Base-by-base conservation (phyloP, 2,113 vertebrate species). In the Cyphomyrus plagiostoma region DNA sequence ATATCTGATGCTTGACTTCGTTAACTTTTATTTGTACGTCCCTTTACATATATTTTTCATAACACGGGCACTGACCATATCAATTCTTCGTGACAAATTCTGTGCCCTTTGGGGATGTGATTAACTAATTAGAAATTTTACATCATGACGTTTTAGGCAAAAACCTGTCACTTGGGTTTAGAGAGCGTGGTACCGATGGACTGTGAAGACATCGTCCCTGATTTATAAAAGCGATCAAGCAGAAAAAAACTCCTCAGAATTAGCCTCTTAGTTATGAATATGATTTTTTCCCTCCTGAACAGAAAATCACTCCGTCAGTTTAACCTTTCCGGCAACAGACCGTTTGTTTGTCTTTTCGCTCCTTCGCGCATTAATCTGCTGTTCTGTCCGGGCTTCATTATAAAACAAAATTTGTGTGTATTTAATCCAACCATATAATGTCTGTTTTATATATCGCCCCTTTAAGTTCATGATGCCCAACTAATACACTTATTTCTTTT, bases 121-220 rank as follows among this genome's bases (percentile, higher is more conserved):
- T 84, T 84, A 86, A 86, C 85, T 86, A 53, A 86, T 86, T 86
- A 53, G 85, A 86, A 52, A 52, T 86, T 86, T 86, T 86, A 86
- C 85, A 86, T 86, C 46, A 53, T 86, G 85, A 62, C 87, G 52
- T 58, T 62, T 49, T 56, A 58, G 52, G 17, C 53, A 39, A 56
- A 58, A 42, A 21, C 30, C 53, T 88, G 50, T 88, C 86, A 86
- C 48, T 97, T 97, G 97, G 96, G 97, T 97, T 97, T 96, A 97
- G 96, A 96, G 96, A 97, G 97, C 97, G 96, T 96, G 95, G 96
- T 96, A 95, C 94, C 95, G 96, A 94, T 97, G 96, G 97, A 97
- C 97, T 97, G 97, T 97, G 96, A 97, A 97, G 96, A 96, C 97
- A 97, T 96, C 95, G 96, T 94, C 96, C 96, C 96, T 97, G 96